Conservation (phyloP, 2,113 vertebrate species). For the Oryzias celebensis region DNA sequence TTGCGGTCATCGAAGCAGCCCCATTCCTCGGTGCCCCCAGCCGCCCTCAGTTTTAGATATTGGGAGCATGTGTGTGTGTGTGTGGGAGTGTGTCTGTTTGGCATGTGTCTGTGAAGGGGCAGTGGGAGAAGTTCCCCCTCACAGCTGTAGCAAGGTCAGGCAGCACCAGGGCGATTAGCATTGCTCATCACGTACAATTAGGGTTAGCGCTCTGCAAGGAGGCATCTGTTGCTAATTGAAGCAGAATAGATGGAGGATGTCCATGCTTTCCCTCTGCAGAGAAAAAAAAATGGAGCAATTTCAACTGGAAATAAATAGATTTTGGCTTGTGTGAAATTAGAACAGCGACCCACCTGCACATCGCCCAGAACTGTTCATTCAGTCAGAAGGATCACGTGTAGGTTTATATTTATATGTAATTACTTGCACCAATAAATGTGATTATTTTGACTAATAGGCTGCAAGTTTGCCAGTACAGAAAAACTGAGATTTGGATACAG, state of each 20-base stretch:
- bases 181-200: slow-evolving; percentile 78
- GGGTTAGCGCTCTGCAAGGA: slow-evolving; percentile 64
- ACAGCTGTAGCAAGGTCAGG: slow-evolving; percentile 71
- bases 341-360: slow-evolving; percentile 72
- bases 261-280: slow-evolving; percentile 33
- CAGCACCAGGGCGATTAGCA: slow-evolving; percentile 68
- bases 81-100: slow-evolving; percentile 36
- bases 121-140: slow-evolving; percentile 52
- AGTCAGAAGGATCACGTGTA: slow-evolving; percentile 40
- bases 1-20: slow-evolving; percentile 68
- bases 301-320: slow-evolving; percentile 71
- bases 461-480: slow-evolving; percentile 13
- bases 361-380: slow-evolving; percentile 41
- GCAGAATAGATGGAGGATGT: slow-evolving; percentile 69
- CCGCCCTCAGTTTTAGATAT: slow-evolving; percentile 57
- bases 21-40: slow-evolving; percentile 40
- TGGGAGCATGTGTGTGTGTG: slow-evolving; percentile 37
- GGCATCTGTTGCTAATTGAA: slow-evolving; percentile 77
- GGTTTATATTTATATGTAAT: too few species aligned
- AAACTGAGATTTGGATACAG: slow-evolving; percentile 50
- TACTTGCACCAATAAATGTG: too few species aligned
- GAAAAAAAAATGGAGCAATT: slow-evolving; percentile 35
- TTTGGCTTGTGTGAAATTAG: slow-evolving; percentile 78
- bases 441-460: too few species aligned
- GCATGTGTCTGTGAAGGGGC: slow-evolving; percentile 33